A percentile compares a stretch with the other conserved stretches of the same genome.
phyloP scores from a whole-genome alignment of 2,113 vertebrate species.

The Gobius niger region DNA sequence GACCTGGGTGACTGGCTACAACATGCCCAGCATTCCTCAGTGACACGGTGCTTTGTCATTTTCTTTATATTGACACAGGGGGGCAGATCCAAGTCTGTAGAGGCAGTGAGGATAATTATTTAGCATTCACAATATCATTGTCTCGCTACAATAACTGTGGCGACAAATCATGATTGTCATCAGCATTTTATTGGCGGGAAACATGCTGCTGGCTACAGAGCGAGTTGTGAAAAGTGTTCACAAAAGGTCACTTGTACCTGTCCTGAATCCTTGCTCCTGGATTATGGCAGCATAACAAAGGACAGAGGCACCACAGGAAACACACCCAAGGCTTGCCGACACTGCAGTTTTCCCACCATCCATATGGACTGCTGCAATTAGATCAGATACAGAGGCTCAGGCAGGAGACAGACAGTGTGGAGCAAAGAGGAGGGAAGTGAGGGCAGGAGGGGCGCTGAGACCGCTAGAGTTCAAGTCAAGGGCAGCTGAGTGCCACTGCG shows the following conservation, averaged over 20 bases:
- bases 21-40: constrained; percentile 63
- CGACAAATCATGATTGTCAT: background rate
- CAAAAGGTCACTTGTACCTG: background rate
- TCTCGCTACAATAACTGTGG: background rate
- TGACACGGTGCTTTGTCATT: constrained; percentile 62
- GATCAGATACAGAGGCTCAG: constrained; percentile 52
- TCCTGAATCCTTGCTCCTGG: constrained; percentile 24
- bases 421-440: constrained; percentile 1
- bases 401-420: constrained; percentile 12
- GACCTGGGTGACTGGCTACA: constrained; percentile 62
- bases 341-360: constrained; percentile 62
- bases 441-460: constrained; percentile 14
- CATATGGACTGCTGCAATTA: constrained; percentile 65
- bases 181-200: background rate
- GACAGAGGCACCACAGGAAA: constrained; percentile 49
- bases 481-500: constrained; percentile 41
- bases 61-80: constrained; percentile 45
- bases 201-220: background rate
- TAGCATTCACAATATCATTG: background rate
- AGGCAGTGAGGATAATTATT: constrained; percentile 5
- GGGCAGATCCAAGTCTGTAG: constrained; percentile 13
- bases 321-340: constrained; percentile 61
- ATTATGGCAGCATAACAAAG: constrained; percentile 49
- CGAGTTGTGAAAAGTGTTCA: background rate
- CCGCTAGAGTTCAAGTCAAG: constrained; percentile 66